Base-by-base conservation (phyloP, 2,888 invertebrate species). In the Drosophila algonquin region DNA sequence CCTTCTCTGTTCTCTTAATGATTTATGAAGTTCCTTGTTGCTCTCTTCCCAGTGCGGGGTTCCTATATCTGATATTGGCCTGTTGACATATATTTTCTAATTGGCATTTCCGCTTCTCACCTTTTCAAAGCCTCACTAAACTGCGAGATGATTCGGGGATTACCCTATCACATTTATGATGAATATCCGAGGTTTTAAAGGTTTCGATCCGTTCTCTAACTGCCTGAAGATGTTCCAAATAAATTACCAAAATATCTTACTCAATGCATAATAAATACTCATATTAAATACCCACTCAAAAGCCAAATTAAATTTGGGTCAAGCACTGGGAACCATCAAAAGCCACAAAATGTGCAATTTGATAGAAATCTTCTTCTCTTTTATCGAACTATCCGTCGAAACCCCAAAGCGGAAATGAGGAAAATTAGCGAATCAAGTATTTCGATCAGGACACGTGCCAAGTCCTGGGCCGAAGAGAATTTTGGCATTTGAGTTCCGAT, bases 61-160 rank as follows among this genome's bases (percentile, higher is more conserved):
- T 2, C 5, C 14, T 5, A 51, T 55, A 69, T 61, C 75, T 73
- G 65, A 74, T 77, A 80, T 81, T 78, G 70, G 73, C 55, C 80
- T 72, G 74, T 78, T 86, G 89, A 84, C 87, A 84, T 69, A 89
- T 69, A 88, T 84, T 81, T 76, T 76, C 76, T 80, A 84, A 85
- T 87, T 84, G 87, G 80, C 80, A 73, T 78, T 79, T 76, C 79
- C 89, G 76, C 55, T 79, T 79, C 63, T 32, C 21, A 65, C 54
- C 63, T 50, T 63, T 63, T 46, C 12, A 40, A 21, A 61, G 16
- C 51, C 63, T n/a, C 50, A 18, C 59, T 59, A 65, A 44, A 21
- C 52, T 30, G 24, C 24, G 8, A 40, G 9, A 18, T 2, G n/a
- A 9, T 12, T n/a, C 30, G 16, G 9, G 68, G 47, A 32, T 24